Percentiles rank a stretch among this genome's conserved stretches.
These are phyloP conservation scores for Tetropium fuscum DNA, from an alignment of 2,888 invertebrate genomes.

Conservation along the genomic window DNA sequence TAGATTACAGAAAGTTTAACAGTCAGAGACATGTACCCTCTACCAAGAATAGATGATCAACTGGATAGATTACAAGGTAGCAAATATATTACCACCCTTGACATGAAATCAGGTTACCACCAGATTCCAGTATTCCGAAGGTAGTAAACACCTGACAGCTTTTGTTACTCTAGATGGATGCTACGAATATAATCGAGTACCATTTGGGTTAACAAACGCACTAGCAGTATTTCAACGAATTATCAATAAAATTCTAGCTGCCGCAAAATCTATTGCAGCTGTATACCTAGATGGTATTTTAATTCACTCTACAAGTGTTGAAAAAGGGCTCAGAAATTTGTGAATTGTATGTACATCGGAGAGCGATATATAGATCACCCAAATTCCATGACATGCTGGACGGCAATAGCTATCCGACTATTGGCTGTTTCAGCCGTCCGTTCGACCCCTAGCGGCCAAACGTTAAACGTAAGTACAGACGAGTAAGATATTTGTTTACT, in stretches of 20 bases:
- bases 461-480: no score
- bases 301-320: no score
- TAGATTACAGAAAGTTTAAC: constrained; percentile 54
- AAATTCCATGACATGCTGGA: no score
- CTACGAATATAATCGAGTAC: constrained; percentile 55
- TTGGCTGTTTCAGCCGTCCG: no score
- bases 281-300: constrained; percentile 8
- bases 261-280: constrained; percentile 12
- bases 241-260: constrained; percentile 10
- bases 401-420: no score
- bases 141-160: constrained; percentile 52
- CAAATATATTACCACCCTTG: constrained; percentile 51
- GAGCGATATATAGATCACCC: no score
- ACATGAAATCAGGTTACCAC: constrained; percentile 52
- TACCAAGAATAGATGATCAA: constrained; percentile 56
- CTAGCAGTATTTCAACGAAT: constrained; percentile 4
- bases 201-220: constrained; percentile 52
- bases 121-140: constrained; percentile 52
- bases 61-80: constrained; percentile 47
- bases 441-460: no score
- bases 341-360: no score
- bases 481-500: no score
- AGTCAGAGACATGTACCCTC: constrained; percentile 52
- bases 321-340: no score
- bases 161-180: constrained; percentile 55